Conservation (phyloP, 2,113 vertebrate species). For the human region GRCh38 chr1:98759001-98759500, state of each 20-base stretch:
- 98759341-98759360: not conserved
- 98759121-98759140: not conserved
- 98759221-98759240: not conserved
- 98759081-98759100: not conserved
- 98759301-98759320: not conserved
- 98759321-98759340: not conserved
- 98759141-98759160: not conserved
- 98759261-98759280: not conserved
- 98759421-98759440: not conserved
- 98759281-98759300: not conserved
- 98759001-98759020: not conserved
- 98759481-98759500: not conserved
- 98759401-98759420: not conserved
- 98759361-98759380: not conserved
- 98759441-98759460: not conserved
- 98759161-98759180: not conserved
- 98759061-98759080: not conserved
- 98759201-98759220: not conserved
- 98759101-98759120: not conserved
- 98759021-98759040: not conserved
- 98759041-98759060: not conserved
- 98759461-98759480: not conserved
- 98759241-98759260: no score
- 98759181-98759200: not conserved
- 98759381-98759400: not conserved